A percentile compares a stretch with the other conserved stretches of the same genome.
Conservation (phyloP, 2,797 vertebrate genomes). For the Chloroceryle inda region DNA sequence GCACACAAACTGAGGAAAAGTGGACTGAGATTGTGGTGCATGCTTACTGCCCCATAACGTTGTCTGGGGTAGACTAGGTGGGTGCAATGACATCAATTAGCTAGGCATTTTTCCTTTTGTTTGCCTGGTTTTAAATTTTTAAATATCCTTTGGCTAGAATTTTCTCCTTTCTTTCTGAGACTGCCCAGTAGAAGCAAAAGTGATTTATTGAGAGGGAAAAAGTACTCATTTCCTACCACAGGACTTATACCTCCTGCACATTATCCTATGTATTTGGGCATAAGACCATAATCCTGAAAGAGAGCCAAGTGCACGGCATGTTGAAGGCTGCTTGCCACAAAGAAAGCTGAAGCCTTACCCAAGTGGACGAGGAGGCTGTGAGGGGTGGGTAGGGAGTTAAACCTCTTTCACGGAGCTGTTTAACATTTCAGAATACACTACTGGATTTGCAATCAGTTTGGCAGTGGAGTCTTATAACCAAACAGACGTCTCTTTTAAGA, state of each 20-base stretch:
- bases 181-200: neutral
- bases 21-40: neutral
- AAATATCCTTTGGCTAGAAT: neutral
- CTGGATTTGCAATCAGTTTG: constrained; percentile 75
- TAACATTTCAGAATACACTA: constrained; percentile 50
- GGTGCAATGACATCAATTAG: neutral
- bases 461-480: constrained; percentile 6
- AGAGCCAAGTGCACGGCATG: neutral
- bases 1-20: neutral
- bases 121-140: neutral
- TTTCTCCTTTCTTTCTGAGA: neutral
- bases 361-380: neutral
- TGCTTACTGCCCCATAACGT: neutral
- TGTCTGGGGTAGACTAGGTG: rapidly evolving
- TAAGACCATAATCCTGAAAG: neutral
- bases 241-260: neutral
- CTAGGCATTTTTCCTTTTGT: neutral
- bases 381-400: constrained; percentile 42
- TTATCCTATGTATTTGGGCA: rapidly evolving
- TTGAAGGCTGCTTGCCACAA: constrained; percentile 14
- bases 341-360: neutral
- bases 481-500: constrained; percentile 67
- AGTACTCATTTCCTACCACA: constrained; percentile 47
- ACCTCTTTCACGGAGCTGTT: constrained; percentile 50
- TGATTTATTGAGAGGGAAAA: constrained; percentile 53